Base-by-base conservation (phyloP, 1,140 invertebrate species). In the Drosophila mojavensis region DNA sequence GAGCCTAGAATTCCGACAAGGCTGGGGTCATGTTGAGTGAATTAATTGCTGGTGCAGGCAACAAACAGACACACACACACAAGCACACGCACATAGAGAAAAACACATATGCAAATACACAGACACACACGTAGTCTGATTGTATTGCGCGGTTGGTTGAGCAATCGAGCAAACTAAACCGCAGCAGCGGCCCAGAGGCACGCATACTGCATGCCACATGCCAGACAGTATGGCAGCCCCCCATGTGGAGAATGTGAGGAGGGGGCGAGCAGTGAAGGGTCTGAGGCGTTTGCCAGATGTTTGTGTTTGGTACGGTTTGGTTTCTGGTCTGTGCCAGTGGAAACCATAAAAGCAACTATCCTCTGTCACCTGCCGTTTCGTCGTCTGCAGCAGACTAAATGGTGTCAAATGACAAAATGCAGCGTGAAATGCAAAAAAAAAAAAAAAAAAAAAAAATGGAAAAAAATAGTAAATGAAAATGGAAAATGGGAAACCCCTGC, bases 371-470 rank as follows among this genome's bases (percentile, higher is more conserved):
- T 69, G 69, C 53, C 67, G 39, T 64, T 55, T 55, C 64, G 83
- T 65, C 62, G 60, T 39, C 72, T 70, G 67, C 47, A 28, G 33
- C 71, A 82, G 82, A 79, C 83, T 74, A 88, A 86, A 85, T 88
- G 76, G 82, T 88, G 82, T 88, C 82, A 82, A 88, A 86, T 86
- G 83, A 74, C 83, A 88, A 88, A 86, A 76, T 79, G 83, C 82
- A 86, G 73, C 83, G 82, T 79, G 73, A 78, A 74, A 73, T 47
- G 73, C 69, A 73, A 17, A 17, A 17, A 17, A 17, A 17, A 17
- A 17, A 17, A 17, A 17, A 73, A 54, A 26, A 45, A 64, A 17
- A 43, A 28, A 55, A 33, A 50, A 50, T 45, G 43, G 9, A 24
- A 55, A 26, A 51, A 26, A 51, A 53, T 7, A 7, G 30, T 48